Evolutionary conservation across 1,140 invertebrate genomes (phyloP).

Genomic region (Alviniconcha marisindica): DNA sequence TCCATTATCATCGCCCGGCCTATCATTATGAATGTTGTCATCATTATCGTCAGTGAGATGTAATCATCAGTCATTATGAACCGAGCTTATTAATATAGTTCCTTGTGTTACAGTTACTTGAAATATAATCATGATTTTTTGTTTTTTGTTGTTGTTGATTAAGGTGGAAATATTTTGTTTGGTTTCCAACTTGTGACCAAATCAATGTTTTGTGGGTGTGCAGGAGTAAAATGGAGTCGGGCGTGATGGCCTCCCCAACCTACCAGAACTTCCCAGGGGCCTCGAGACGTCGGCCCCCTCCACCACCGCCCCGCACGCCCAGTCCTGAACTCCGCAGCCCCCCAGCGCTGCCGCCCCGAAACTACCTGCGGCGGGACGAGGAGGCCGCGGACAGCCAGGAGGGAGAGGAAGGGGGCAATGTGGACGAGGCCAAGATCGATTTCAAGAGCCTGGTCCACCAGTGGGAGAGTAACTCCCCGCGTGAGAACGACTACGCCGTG

Average conservation of each 20-base stretch:
- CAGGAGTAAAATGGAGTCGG: constrained; percentile 57
- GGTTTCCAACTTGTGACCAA: no score
- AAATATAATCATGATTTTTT: no score
- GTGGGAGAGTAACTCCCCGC: constrained; percentile 55
- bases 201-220: constrained; percentile 30
- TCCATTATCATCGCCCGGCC: no score
- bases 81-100: no score
- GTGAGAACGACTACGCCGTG: constrained; percentile 63
- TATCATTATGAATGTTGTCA: no score
- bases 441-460: constrained; percentile 46
- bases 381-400: constrained; percentile 24
- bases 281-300: constrained; percentile 45
- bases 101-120: no score
- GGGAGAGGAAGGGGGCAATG: constrained; percentile 35
- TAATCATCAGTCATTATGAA: no score
- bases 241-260: constrained; percentile 53
- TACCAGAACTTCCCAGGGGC: constrained; percentile 51
- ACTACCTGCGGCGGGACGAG: constrained; percentile 44
- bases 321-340: constrained; percentile 55
- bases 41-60: no score
- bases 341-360: constrained; percentile 65
- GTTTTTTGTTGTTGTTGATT: no score
- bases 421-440: constrained; percentile 45
- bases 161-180: no score
- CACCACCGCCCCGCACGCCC: constrained; percentile 56